phyloP scores from a whole-genome alignment of 2,113 vertebrate genomes.

The Brachionichthys hirsutus region DNA sequence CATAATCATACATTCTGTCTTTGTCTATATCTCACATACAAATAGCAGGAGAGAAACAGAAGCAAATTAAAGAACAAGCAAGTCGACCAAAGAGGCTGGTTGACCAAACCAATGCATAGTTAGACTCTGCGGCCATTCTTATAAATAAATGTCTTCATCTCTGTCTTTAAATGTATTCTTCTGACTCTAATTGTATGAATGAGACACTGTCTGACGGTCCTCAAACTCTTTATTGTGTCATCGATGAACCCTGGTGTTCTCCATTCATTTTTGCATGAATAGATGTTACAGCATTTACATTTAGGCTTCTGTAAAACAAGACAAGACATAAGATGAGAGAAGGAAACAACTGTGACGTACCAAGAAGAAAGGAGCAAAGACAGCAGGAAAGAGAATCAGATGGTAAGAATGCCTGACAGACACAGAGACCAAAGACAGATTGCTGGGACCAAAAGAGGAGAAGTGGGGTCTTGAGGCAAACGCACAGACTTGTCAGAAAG shows the following conservation, averaged over 20 bases:
- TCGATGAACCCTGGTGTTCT: too few relatives aligned
- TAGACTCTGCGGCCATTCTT: constrained; percentile 29
- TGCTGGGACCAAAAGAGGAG: constrained; percentile 8
- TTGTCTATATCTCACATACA: constrained; percentile 1
- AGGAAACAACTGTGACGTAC: background rate
- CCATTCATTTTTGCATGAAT: too few relatives aligned
- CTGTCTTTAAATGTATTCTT: constrained; percentile 4
- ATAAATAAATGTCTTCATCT: constrained; percentile 28
- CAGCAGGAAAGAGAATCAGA: background rate
- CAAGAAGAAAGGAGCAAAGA: background rate
- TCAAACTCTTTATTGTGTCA: constrained; percentile 12
- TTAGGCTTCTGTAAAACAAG: background rate
- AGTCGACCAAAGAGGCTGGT: constrained; percentile 24
- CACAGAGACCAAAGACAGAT: constrained; percentile 9
- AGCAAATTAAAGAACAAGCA: constrained; percentile 34
- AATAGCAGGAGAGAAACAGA: constrained; percentile 7
- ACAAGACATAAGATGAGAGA: background rate
- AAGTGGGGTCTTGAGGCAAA: constrained; percentile 7
- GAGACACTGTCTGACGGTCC: constrained; percentile 4
- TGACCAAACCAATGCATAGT: constrained; percentile 24
- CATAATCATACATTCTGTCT: constrained; percentile 47
- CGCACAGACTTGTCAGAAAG: constrained; percentile 16
- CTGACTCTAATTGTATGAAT: constrained; percentile 2
- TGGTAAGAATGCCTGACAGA: constrained; percentile 1
- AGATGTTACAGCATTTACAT: constrained; percentile 4